Conservation (phyloP, 2,113 vertebrate genomes). For the Brienomyrus brachyistius region DNA sequence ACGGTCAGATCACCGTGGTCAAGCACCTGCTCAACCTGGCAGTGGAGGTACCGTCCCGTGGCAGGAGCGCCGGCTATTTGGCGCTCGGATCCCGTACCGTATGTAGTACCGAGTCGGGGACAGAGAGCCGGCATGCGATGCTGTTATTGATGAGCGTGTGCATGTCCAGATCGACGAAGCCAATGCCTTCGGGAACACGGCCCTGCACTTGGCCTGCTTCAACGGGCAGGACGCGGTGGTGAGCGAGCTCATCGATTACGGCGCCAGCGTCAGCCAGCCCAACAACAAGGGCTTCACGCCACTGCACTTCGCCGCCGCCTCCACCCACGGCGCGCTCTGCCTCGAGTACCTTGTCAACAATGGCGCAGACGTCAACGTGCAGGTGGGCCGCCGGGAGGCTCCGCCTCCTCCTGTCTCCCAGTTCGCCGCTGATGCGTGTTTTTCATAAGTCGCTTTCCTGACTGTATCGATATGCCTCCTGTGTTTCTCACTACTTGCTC, state of each 20-base stretch:
- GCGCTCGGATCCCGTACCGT: background rate
- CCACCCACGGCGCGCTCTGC: constrained; percentile 86
- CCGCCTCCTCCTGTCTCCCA: background rate
- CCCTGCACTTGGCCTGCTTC: constrained; percentile 89
- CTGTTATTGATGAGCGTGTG: background rate
- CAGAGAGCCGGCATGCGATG: background rate
- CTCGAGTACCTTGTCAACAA: constrained; percentile 91
- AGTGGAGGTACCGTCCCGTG: constrained; percentile 72
- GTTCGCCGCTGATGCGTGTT: background rate
- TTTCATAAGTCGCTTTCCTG: background rate
- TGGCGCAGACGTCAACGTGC: constrained; percentile 87
- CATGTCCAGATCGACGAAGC: constrained; percentile 81
- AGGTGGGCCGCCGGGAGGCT: constrained; percentile 59
- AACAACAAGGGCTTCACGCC: constrained; percentile 94
- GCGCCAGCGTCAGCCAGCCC: constrained; percentile 89
- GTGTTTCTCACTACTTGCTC: background rate
- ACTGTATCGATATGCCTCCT: background rate
- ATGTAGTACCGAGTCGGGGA: background rate
- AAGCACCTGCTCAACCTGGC: constrained; percentile 88
- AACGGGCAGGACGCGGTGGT: constrained; percentile 91
- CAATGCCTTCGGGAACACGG: constrained; percentile 89
- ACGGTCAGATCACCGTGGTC: constrained; percentile 81
- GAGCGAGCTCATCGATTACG: constrained; percentile 87
- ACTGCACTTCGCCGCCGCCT: constrained; percentile 90
- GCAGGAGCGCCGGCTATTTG: background rate